phyloP scores from a whole-genome alignment of 1,140 invertebrate species.

The Eciton burchellii region DNA sequence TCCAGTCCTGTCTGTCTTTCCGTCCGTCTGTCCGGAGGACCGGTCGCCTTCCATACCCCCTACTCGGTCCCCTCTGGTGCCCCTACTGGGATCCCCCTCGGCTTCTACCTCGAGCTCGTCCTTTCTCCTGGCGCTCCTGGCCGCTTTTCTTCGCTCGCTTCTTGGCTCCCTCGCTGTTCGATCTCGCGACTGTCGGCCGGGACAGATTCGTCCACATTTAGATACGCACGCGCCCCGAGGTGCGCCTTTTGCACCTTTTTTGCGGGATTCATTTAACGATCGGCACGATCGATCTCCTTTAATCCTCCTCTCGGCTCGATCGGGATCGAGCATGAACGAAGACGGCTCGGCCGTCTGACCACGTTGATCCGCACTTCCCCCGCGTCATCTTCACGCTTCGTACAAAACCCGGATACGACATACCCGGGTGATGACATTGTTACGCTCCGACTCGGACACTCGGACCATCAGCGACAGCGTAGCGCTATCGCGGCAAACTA shows the following conservation, averaged over 20 bases:
- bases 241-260: neutral
- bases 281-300: neutral
- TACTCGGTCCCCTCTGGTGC: constrained; percentile 55
- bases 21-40: constrained; percentile 72
- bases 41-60: constrained; percentile 66
- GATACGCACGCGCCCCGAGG: neutral
- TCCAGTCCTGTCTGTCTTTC: constrained; percentile 82
- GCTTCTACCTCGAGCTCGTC: constrained; percentile 38
- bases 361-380: neutral
- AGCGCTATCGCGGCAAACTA: constrained; percentile 14
- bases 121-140: constrained; percentile 24
- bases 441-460: constrained; percentile 20
- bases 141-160: constrained; percentile 58
- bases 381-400: neutral
- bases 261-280: constrained; percentile 26
- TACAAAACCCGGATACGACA: neutral
- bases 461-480: constrained; percentile 17
- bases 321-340: neutral
- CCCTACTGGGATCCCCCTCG: constrained; percentile 56
- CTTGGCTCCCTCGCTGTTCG: constrained; percentile 42
- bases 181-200: constrained; percentile 43
- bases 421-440: constrained; percentile 13
- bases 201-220: constrained; percentile 32
- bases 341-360: neutral
- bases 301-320: neutral